These are phyloP conservation scores for Geophilus truncorum DNA, from an alignment of 2,888 invertebrate genomes.

Conservation along the genomic window DNA sequence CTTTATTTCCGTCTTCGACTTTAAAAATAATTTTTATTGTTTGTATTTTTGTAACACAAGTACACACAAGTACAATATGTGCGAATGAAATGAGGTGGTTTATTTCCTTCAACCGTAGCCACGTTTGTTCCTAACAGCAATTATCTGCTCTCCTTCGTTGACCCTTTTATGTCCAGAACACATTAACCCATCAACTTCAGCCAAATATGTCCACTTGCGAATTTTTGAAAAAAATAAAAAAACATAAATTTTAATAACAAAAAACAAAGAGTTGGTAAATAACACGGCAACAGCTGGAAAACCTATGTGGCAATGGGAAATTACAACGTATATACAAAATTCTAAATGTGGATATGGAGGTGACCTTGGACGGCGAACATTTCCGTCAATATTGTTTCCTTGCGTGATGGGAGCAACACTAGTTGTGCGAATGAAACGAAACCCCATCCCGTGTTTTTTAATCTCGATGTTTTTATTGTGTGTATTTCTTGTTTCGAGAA, in stretches of 20 bases:
- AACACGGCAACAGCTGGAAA: background rate
- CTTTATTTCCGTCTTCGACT: constrained; percentile 17
- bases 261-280: background rate
- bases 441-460: too few relatives aligned
- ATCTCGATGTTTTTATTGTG: too few relatives aligned
- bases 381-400: constrained; percentile 1
- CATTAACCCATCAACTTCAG: background rate
- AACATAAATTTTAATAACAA: background rate
- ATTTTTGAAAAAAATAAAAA: background rate
- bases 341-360: background rate
- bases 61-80: background rate
- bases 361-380: background rate
- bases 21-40: background rate
- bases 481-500: too few relatives aligned
- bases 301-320: background rate
- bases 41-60: background rate
- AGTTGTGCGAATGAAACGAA: background rate
- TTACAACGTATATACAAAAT: too few relatives aligned
- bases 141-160: constrained; percentile 15
- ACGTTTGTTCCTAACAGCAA: background rate
- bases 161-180: background rate
- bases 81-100: background rate
- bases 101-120: background rate
- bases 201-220: background rate
- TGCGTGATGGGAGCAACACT: background rate